A percentile compares a stretch with the other conserved stretches of the same genome.
Evolutionary conservation across 2,113 vertebrate genomes (phyloP).

Genomic region (Gobiocypris rarus): DNA sequence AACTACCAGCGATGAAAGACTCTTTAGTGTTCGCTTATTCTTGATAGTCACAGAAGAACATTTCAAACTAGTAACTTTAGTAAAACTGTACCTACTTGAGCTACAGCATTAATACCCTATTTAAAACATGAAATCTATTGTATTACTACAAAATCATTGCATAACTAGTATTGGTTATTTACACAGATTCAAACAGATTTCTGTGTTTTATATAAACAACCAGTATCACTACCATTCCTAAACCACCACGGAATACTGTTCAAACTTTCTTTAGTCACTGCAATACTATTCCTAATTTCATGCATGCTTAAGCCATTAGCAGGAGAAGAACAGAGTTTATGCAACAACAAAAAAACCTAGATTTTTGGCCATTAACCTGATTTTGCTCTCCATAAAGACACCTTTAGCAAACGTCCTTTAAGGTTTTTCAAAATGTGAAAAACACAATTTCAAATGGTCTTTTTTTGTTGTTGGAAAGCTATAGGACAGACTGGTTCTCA

Average conservation of each 20-base stretch:
- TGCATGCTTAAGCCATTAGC: not conserved
- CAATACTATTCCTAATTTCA: not conserved
- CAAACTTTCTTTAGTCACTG: not conserved
- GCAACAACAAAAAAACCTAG: not conserved
- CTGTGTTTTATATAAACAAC: not conserved
- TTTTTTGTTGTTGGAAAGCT: not conserved
- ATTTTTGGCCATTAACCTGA: not conserved
- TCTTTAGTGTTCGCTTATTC: constrained; percentile 1
- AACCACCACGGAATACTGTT: not conserved
- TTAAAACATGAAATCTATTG: not conserved
- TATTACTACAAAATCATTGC: not conserved
- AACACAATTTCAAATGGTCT: no score
- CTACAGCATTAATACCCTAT: not conserved
- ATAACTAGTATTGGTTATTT: not conserved
- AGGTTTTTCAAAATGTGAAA: no score
- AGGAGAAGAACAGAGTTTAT: not conserved
- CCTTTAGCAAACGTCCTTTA: not conserved
- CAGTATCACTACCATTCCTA: not conserved
- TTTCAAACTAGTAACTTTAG: not conserved
- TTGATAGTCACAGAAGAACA: not conserved
- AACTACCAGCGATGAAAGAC: constrained; percentile 48
- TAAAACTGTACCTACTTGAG: not conserved
- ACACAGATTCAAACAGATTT: not conserved
- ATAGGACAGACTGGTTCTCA: not conserved
- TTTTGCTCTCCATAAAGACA: not conserved